A percentile compares a stretch with the other conserved stretches of the same genome.
Conservation (phyloP, 2,888 invertebrate genomes). For the Coremacera marginata region DNA sequence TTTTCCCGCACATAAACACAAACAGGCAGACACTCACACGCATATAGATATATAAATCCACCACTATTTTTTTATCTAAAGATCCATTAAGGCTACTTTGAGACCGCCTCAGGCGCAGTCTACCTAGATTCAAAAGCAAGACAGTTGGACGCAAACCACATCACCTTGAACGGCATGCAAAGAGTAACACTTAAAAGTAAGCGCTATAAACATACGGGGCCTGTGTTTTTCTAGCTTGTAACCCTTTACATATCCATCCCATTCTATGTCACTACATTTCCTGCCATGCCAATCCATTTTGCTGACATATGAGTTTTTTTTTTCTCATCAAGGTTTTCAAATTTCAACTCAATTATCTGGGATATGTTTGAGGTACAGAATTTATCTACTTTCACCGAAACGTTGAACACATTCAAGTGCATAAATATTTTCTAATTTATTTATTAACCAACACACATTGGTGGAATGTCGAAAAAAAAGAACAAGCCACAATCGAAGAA, state of each 20-base stretch:
- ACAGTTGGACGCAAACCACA: background rate
- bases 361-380: background rate
- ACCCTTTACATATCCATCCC: background rate
- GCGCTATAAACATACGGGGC: background rate
- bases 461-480: background rate
- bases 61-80: background rate
- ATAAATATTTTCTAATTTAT: no score
- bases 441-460: background rate
- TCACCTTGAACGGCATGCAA: background rate
- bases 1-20: background rate
- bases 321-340: background rate
- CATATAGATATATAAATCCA: background rate
- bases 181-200: background rate
- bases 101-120: background rate
- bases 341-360: constrained; percentile 26
- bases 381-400: no score
- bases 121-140: background rate
- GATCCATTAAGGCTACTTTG: background rate
- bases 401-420: no score
- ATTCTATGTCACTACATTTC: background rate
- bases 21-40: background rate
- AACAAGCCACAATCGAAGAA: background rate
- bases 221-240: no score
- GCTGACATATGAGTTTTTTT: background rate
- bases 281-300: background rate